phyloP scores from a whole-genome alignment of 2,888 invertebrate genomes.

The Harmothoe impar region DNA sequence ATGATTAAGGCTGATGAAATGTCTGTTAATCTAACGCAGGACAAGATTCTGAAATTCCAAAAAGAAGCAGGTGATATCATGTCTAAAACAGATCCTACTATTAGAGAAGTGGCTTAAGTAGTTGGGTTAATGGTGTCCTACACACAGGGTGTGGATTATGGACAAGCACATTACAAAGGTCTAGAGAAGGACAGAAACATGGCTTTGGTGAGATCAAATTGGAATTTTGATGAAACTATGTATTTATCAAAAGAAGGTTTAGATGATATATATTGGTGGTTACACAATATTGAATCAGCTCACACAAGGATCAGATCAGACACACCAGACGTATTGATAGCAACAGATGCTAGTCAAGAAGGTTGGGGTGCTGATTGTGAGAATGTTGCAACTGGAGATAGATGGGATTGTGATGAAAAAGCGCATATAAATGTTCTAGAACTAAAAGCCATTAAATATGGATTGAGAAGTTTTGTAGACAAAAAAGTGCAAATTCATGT shows the following conservation, averaged over 20 bases:
- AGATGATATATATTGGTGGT: slow-evolving; percentile 3
- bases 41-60: background rate
- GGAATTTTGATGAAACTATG: no score
- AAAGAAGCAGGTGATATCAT: background rate
- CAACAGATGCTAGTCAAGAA: no score
- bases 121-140: background rate
- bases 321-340: background rate
- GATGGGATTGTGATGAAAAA: background rate
- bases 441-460: no score
- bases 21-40: background rate
- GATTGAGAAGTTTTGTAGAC: no score
- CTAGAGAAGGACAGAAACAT: background rate
- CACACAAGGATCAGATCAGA: background rate
- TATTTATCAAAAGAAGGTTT: background rate
- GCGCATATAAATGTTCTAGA: slow-evolving; percentile 33
- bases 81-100: background rate
- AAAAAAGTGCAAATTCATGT: no score
- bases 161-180: no score
- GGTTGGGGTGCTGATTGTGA: background rate
- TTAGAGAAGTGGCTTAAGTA: background rate
- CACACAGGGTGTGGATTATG: no score
- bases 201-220: background rate
- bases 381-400: background rate
- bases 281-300: background rate
- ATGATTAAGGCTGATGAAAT: background rate